Evolutionary conservation across 1,140 invertebrate species (phyloP).

Genomic region (Drosophila nigrodunni): DNA sequence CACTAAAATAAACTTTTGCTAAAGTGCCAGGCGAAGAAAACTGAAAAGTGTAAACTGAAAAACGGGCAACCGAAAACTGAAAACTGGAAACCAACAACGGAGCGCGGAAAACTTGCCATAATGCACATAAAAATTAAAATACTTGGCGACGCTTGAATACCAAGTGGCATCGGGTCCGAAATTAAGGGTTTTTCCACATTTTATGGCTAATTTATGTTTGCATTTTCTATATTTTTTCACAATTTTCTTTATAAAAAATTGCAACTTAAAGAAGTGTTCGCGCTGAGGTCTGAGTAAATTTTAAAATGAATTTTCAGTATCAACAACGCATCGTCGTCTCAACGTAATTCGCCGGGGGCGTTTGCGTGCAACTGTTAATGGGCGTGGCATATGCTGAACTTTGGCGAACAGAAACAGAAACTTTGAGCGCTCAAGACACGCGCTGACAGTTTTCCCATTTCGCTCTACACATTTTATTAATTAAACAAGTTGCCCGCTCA

Average conservation of each 20-base stretch:
- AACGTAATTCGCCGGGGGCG: background rate
- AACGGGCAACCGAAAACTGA: constrained; percentile 21
- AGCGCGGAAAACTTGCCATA: constrained; percentile 57
- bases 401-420: constrained; percentile 44
- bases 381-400: constrained; percentile 45
- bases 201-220: constrained; percentile 72
- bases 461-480: constrained; percentile 68
- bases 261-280: constrained; percentile 45
- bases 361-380: constrained; percentile 24
- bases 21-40: constrained; percentile 43
- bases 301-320: constrained; percentile 52
- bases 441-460: constrained; percentile 67
- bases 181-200: constrained; percentile 40
- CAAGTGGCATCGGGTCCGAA: constrained; percentile 22
- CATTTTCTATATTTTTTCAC: constrained; percentile 26
- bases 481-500: constrained; percentile 76
- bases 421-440: constrained; percentile 68
- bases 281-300: constrained; percentile 24
- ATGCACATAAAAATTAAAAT: constrained; percentile 80
- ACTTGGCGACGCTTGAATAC: constrained; percentile 67
- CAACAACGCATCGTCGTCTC: constrained; percentile 8
- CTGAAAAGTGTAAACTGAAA: constrained; percentile 23
- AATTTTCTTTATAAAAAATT: constrained; percentile 36
- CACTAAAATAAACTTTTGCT: constrained; percentile 64
- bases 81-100: constrained; percentile 18